Percentiles rank a stretch among this genome's conserved stretches.
Evolutionary conservation across 2,888 invertebrate genomes (phyloP).

Genomic region (Xestia rhomboidea): DNA sequence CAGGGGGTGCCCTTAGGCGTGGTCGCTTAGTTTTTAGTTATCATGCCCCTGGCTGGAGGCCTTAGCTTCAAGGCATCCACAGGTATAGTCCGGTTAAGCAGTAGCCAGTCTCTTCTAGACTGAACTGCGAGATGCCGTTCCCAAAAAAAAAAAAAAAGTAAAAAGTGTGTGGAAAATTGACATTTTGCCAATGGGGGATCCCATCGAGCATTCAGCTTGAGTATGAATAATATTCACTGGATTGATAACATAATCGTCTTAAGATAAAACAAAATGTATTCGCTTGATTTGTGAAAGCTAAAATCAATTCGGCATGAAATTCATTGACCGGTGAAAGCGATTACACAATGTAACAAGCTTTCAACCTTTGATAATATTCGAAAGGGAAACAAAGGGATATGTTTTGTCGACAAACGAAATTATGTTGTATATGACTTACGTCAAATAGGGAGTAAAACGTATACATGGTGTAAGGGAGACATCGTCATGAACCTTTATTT

Average conservation of each 20-base stretch:
- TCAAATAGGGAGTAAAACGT: background rate
- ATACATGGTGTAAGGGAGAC: background rate
- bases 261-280: conserved; percentile 9
- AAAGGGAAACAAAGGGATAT: conserved; percentile 4
- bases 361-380: conserved; percentile 9
- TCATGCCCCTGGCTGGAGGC: no score
- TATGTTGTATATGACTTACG: background rate
- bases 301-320: conserved; percentile 36
- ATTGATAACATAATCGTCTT: conserved; percentile 13
- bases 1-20: no score
- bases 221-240: conserved; percentile 25
- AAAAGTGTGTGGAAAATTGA: background rate
- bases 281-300: conserved; percentile 31
- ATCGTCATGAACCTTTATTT: background rate
- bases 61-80: no score
- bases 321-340: conserved; percentile 34
- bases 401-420: background rate
- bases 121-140: no score
- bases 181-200: background rate
- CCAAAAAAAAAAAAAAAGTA: no score
- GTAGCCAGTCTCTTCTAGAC: no score
- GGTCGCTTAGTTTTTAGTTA: no score
- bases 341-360: conserved; percentile 36
- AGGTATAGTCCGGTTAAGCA: no score
- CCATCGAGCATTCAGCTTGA: background rate